Conservation (phyloP, 2,888 invertebrate genomes). For the Nomada goodeniana region DNA sequence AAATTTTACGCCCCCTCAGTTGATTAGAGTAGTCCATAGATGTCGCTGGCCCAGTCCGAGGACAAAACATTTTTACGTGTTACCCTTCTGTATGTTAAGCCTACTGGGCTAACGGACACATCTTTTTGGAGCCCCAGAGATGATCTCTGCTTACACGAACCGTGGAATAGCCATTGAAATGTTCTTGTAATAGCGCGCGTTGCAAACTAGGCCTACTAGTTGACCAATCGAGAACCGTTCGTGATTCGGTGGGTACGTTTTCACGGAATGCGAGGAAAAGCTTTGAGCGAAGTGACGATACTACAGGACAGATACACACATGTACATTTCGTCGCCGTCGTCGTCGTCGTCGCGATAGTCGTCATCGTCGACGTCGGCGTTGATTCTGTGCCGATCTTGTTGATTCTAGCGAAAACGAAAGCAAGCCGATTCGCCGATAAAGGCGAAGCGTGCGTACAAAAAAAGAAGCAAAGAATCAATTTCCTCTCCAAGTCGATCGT, state of each 20-base stretch:
- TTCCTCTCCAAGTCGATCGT: neutral
- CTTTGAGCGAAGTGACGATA: conserved; percentile 38
- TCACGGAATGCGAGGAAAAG: conserved; percentile 40
- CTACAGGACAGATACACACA: conserved; percentile 33
- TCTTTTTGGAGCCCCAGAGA: conserved; percentile 17
- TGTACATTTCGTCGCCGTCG: conserved; percentile 53
- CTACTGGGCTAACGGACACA: conserved; percentile 29
- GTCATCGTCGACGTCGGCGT: conserved; percentile 66
- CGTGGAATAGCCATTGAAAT: conserved; percentile 42
- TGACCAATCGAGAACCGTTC: conserved; percentile 46
- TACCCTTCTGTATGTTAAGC: conserved; percentile 2
- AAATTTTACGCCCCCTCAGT: conserved; percentile 12
- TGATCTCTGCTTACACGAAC: conserved; percentile 24
- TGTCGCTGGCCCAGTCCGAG: conserved; percentile 16
- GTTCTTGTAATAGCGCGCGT: conserved; percentile 35
- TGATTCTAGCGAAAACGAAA: conserved; percentile 29
- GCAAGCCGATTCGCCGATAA: conserved; percentile 11
- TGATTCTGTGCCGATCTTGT: conserved; percentile 51
- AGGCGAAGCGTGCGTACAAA: neutral
- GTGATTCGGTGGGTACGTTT: conserved; percentile 50
- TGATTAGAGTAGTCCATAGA: conserved; percentile 9
- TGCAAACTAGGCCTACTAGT: conserved; percentile 24
- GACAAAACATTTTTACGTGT: neutral
- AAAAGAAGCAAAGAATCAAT: conserved; percentile 15
- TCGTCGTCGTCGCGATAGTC: conserved; percentile 45